Percentiles rank a stretch among this genome's conserved stretches.
phyloP scores from a whole-genome alignment of 2,797 vertebrate species.

The Serranus cabrilla region DNA sequence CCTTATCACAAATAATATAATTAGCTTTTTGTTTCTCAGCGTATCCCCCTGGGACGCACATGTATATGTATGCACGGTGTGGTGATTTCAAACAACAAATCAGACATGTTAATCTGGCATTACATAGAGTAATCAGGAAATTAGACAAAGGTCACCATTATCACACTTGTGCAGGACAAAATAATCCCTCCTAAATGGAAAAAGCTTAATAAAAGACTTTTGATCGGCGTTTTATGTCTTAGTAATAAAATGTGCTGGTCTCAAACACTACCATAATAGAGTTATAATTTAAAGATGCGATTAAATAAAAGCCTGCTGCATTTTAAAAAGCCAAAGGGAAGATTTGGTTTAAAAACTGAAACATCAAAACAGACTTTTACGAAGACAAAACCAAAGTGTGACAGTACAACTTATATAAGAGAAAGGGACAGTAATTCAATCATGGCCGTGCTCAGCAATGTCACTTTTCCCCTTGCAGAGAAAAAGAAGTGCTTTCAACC shows the following conservation, averaged over 20 bases:
- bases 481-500: constrained; percentile 72
- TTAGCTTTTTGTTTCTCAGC: constrained; percentile 36
- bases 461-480: constrained; percentile 50
- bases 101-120: constrained; percentile 31
- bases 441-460: constrained; percentile 40
- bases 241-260: not conserved
- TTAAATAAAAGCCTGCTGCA: not conserved
- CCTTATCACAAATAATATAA: constrained; percentile 54
- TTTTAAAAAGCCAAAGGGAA: not conserved
- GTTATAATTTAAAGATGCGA: constrained; percentile 4
- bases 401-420: constrained; percentile 53
- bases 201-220: constrained; percentile 16
- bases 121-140: constrained; percentile 38
- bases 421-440: constrained; percentile 52
- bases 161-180: constrained; percentile 26
- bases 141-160: constrained; percentile 27
- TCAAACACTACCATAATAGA: not conserved
- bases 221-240: not conserved
- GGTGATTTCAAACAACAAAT: constrained; percentile 25
- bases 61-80: not conserved
- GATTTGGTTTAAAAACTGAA: not conserved
- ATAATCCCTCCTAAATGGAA: constrained; percentile 2
- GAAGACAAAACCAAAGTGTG: constrained; percentile 13
- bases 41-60: constrained; percentile 5
- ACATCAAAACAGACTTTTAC: constrained; percentile 16